phyloP scores from a whole-genome alignment of 53 echinoderm and acorn worm species.

The Actinopyga echinites region DNA sequence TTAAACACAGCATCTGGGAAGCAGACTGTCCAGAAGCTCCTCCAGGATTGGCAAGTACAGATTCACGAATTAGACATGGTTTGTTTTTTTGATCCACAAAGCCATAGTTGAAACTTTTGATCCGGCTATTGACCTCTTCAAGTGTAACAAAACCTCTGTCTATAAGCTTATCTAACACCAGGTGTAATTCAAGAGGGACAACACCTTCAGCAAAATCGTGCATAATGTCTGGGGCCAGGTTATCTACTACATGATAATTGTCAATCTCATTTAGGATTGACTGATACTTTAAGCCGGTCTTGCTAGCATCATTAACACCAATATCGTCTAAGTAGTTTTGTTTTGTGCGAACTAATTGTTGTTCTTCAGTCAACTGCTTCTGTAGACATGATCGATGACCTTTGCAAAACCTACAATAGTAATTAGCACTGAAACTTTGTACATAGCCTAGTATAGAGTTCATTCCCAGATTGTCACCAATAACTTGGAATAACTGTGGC shows the following conservation, averaged over 20 bases:
- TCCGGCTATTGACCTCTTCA: slow-evolving; percentile 52
- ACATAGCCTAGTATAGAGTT: slow-evolving; percentile 60
- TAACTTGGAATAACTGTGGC: slow-evolving; percentile 51
- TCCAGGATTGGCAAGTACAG: neutral
- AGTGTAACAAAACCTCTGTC: slow-evolving; percentile 27
- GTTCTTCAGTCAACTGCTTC: neutral
- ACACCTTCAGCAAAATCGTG: slow-evolving; percentile 64
- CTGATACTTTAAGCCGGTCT: slow-evolving; percentile 25
- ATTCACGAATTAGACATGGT: neutral
- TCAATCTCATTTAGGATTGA: slow-evolving; percentile 50
- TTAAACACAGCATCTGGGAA: slow-evolving; percentile 36
- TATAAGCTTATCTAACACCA: slow-evolving; percentile 47
- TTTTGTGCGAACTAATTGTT: neutral
- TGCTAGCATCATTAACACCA: slow-evolving; percentile 49
- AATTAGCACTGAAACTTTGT: slow-evolving; percentile 54
- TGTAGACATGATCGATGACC: slow-evolving; percentile 31
- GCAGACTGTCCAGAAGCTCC: slow-evolving; percentile 5
- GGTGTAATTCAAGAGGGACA: slow-evolving; percentile 58
- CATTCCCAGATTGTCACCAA: slow-evolving; percentile 59
- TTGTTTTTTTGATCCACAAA: slow-evolving; percentile 45
- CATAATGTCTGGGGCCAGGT: slow-evolving; percentile 55
- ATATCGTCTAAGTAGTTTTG: slow-evolving; percentile 22
- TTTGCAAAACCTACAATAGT: slow-evolving; percentile 55
- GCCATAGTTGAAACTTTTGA: slow-evolving; percentile 55
- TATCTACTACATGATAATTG: slow-evolving; percentile 57